Base-by-base conservation (phyloP, 2,888 invertebrate genomes). In the Chaetogeoica ovagalla region DNA sequence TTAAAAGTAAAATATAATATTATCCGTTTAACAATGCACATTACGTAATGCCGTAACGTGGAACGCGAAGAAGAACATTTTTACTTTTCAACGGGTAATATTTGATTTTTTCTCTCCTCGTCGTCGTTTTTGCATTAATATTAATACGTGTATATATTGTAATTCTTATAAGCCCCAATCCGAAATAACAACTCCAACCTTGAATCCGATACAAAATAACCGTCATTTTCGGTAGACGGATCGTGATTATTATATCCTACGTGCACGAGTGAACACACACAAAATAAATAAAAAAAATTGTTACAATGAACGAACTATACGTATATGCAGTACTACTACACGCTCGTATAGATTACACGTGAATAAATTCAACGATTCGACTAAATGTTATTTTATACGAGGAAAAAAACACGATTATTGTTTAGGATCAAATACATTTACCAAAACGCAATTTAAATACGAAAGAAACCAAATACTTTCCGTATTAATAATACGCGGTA, bases 71-170 rank as follows among this genome's bases (percentile, higher is more conserved):
- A 13, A 13, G 23, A 21, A 77, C 69, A 23, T 77, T 70, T 77
- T 6, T 55, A 62, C 37, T 37, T 37, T 52, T 52, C 57, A n/a
- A 72, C 43, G 43, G 43, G 17, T 17, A 37, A 77, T 62, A 62
- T 77, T 70, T 55, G 62, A 69, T 55, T 63, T 79, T 79, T 79
- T 57, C 43, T 71, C 15, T 79, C 43, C 43, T 71, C 15, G n/a
- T 55, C 7, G 48, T 52, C 19, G 69, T 65, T 52, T 52, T 43
- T 43, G 43, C 43, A 43, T 30, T 2, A n/a, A n/a, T n/a, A n/a
- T n/a, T 30, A 30, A 4, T 30, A 30, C 30, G 4, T 30, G 30
- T 48, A n/a, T 7, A 37, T 62, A 48, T 69, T 62, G 3, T 11
- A 13, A 48, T 69, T 69, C 30, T 70, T n/a, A 15, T 17, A 19